These are phyloP conservation scores for Dysdera silvatica DNA, from an alignment of 1,140 invertebrate species.

Conservation along the genomic window DNA sequence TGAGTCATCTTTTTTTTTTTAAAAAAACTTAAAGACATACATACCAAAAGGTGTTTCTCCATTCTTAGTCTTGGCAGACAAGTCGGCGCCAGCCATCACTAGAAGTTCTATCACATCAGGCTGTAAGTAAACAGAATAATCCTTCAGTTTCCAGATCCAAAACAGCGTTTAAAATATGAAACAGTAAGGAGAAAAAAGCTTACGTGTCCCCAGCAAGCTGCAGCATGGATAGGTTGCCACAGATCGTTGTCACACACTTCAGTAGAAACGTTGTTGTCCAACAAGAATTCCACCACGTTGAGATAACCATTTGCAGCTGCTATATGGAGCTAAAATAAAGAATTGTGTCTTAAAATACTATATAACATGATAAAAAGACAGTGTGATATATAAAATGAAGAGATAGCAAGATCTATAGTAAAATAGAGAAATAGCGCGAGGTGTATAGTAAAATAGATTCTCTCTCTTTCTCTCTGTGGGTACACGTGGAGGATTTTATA, in stretches of 20 bases:
- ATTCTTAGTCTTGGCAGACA: constrained; percentile 92
- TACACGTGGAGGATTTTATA: no score
- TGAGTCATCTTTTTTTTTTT: no score
- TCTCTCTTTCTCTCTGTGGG: no score
- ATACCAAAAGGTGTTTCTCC: constrained; percentile 84
- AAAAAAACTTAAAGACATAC: not conserved
- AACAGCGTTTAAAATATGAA: not conserved
- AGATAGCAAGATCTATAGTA: not conserved
- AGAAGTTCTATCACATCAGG: constrained; percentile 86
- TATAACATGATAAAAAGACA: not conserved
- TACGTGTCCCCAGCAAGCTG: constrained; percentile 98
- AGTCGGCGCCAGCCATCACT: constrained; percentile 89
- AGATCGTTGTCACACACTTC: constrained; percentile 87
- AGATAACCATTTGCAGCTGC: constrained; percentile 97
- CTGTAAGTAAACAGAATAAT: constrained; percentile 46
- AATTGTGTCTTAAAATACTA: no score
- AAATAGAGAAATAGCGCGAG: no score
- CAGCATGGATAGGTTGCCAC: constrained; percentile 93
- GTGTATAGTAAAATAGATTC: no score
- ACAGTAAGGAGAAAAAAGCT: constrained; percentile 42
- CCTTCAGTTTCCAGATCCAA: not conserved
- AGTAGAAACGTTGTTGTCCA: constrained; percentile 84
- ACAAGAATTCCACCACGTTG: constrained; percentile 86
- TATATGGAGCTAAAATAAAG: constrained; percentile 71
- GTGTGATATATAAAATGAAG: not conserved